Percentiles rank a stretch among this genome's conserved stretches.
These are phyloP conservation scores for Phyllotreta striolata DNA, from an alignment of 2,888 invertebrate genomes.

Conservation along the genomic window DNA sequence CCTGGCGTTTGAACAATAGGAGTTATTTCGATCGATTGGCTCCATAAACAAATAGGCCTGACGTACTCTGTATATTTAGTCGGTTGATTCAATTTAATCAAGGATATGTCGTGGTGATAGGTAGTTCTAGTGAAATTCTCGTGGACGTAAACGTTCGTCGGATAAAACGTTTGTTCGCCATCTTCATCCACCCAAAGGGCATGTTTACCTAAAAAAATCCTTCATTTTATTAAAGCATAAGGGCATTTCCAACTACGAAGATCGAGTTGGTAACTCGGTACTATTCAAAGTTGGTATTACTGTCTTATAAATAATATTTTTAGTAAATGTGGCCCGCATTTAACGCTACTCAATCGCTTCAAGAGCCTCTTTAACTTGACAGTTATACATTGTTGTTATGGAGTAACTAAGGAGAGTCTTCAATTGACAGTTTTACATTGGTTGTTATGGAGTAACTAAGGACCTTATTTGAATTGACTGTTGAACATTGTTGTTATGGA, in stretches of 20 bases:
- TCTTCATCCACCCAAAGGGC: conserved; percentile 30
- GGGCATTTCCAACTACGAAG: no score
- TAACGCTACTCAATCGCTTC: no score
- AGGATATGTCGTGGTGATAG: conserved; percentile 64
- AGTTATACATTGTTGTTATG: no score
- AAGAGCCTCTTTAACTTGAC: no score
- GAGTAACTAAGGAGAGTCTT: no score
- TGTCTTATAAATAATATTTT: background rate
- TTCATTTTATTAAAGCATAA: background rate
- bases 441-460: no score
- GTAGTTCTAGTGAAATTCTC: conserved; percentile 55
- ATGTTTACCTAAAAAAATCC: conserved; percentile 35
- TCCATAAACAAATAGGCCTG: conserved; percentile 69
- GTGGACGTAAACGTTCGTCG: conserved; percentile 54
- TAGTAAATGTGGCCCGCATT: no score
- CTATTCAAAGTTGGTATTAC: no score
- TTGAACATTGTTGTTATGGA: no score
- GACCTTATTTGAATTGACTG: no score
- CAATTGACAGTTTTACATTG: no score
- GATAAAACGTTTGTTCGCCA: conserved; percentile 26
- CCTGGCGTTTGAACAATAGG: conserved; percentile 48
- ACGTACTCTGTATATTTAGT: conserved; percentile 64
- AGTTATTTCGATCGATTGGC: conserved; percentile 42
- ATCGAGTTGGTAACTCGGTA: no score
- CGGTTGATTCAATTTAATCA: conserved; percentile 62